Conservation (phyloP, 2,113 vertebrate species). For the Tonatia bakeri region DNA sequence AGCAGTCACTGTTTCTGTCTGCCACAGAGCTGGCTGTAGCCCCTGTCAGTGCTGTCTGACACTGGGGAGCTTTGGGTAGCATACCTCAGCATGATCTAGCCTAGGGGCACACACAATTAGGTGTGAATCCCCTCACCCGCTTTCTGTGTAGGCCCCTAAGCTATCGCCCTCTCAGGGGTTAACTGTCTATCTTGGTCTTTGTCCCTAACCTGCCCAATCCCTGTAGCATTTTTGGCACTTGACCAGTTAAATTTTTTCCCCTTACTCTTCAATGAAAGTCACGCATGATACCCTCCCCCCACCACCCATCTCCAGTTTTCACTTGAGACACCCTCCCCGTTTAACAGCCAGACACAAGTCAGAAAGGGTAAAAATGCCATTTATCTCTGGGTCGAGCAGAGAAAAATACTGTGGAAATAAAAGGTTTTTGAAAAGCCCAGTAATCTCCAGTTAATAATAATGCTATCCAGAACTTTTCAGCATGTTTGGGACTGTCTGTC, state of each 20-base stretch:
- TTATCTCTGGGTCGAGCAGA: constrained; percentile 38
- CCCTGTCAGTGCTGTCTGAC: not conserved
- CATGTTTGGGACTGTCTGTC: not conserved
- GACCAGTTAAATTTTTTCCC: not conserved
- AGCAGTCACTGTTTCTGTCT: not conserved
- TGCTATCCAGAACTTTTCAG: constrained; percentile 11
- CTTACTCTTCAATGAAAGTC: constrained; percentile 9
- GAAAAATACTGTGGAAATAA: constrained; percentile 54
- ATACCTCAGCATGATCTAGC: not conserved
- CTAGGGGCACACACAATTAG: not conserved
- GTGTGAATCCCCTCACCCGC: not conserved
- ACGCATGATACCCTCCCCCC: fast-evolving
- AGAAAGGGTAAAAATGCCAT: constrained; percentile 22
- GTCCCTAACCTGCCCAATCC: not conserved
- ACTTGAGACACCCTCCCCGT: not conserved
- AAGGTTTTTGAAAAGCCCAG: constrained; percentile 41
- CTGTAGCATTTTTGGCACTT: not conserved
- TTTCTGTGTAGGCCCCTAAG: constrained; percentile 2
- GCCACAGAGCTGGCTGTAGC: not conserved
- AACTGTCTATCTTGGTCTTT: not conserved
- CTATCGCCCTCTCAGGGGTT: not conserved
- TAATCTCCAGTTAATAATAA: constrained; percentile 26
- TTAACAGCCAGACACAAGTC: not conserved
- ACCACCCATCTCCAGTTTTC: not conserved
- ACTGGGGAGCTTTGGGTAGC: fast-evolving